Conservation (phyloP, 2,113 vertebrate species). For the Copsychus sechellarum region DNA sequence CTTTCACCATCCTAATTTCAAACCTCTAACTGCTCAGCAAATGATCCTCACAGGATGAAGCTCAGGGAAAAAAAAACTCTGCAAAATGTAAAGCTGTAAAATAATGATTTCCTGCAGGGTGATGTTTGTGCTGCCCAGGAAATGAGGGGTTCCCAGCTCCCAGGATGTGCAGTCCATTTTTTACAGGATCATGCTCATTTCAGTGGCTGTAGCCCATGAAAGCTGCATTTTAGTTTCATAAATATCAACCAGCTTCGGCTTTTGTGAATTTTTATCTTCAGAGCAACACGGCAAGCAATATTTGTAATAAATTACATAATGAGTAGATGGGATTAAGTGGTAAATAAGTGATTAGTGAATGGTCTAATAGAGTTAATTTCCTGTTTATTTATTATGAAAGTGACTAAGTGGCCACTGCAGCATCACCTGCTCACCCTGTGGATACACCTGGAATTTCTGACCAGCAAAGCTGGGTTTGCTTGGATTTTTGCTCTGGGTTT, state of each 20-base stretch:
- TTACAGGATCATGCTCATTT: not conserved
- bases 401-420: not conserved
- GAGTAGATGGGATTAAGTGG: not conserved
- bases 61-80: not conserved
- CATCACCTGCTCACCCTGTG: not conserved
- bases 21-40: not conserved
- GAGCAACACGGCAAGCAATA: not conserved
- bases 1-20: not conserved
- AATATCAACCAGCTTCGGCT: not conserved
- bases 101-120: not conserved
- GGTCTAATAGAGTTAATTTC: not conserved
- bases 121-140: not conserved
- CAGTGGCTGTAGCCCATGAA: not conserved
- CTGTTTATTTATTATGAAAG: not conserved
- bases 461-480: not conserved
- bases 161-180: not conserved
- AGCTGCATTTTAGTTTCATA: not conserved
- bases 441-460: not conserved
- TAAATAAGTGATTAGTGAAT: not conserved
- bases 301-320: fast-evolving
- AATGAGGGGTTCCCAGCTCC: not conserved
- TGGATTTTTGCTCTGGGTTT: fast-evolving
- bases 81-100: not conserved
- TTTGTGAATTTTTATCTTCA: not conserved
- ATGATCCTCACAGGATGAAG: not conserved